These are phyloP conservation scores for Itoplectis maculator DNA, from an alignment of 2,888 invertebrate species.

Conservation along the genomic window DNA sequence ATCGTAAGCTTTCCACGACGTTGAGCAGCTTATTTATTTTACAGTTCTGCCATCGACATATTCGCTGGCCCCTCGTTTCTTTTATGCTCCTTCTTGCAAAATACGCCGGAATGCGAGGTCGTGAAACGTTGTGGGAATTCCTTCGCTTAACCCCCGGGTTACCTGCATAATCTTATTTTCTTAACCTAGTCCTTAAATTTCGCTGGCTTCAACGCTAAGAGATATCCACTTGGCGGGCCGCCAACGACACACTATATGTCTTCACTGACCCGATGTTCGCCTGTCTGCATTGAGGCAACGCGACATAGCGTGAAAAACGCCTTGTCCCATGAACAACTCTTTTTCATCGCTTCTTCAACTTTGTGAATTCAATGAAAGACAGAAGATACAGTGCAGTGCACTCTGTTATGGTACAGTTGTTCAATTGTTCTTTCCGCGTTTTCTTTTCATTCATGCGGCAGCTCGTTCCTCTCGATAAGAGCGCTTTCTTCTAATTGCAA, in stretches of 20 bases:
- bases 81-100: conserved; percentile 1
- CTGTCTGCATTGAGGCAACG: conserved; percentile 71
- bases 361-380: conserved; percentile 54
- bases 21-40: not conserved
- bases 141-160: conserved; percentile 45
- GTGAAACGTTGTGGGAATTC: conserved; percentile 36
- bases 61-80: not conserved
- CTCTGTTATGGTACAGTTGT: conserved; percentile 47
- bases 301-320: conserved; percentile 72
- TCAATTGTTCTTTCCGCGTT: conserved; percentile 42
- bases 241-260: conserved; percentile 69
- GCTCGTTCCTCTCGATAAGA: conserved; percentile 12
- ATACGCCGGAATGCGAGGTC: conserved; percentile 1
- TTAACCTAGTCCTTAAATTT: conserved; percentile 75
- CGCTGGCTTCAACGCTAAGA: conserved; percentile 70
- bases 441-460: conserved; percentile 51
- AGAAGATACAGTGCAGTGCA: conserved; percentile 47
- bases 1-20: not conserved
- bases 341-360: conserved; percentile 52
- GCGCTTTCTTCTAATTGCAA: conserved; percentile 19
- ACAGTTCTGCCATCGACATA: not conserved
- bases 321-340: conserved; percentile 65
- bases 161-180: conserved; percentile 67
- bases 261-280: conserved; percentile 53
- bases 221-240: conserved; percentile 72